Conservation (phyloP, 1,140 invertebrate genomes). For the Coenobita brevimanus region DNA sequence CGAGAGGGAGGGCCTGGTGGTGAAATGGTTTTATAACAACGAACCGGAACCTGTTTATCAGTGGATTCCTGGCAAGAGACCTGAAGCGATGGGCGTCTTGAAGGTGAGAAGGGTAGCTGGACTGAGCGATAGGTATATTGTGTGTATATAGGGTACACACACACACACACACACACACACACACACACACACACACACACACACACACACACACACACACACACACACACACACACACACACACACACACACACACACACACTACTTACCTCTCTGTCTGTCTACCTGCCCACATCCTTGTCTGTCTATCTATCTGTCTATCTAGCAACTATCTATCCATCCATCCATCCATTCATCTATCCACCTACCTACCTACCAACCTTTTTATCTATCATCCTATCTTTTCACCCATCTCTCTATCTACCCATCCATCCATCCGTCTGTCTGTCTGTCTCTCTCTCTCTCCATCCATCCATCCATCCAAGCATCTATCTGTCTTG, state of each 20-base stretch:
- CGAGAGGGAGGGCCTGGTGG: constrained; percentile 70
- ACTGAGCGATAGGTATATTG: neutral
- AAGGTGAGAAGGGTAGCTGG: constrained; percentile 42
- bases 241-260: constrained; percentile 28
- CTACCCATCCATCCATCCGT: too few relatives aligned
- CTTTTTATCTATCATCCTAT: too few relatives aligned
- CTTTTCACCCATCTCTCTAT: too few relatives aligned
- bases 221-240: neutral
- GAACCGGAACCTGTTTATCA: constrained; percentile 71
- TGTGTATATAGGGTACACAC: neutral
- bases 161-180: constrained; percentile 31
- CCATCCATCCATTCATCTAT: neutral
- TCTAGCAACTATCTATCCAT: neutral
- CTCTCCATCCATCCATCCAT: too few relatives aligned
- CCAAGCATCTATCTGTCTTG: too few relatives aligned
- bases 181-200: constrained; percentile 41
- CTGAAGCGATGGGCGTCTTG: constrained; percentile 63
- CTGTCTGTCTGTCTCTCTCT: too few relatives aligned
- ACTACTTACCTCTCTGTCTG: neutral
- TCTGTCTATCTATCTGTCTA: neutral
- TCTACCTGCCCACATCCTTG: too few relatives aligned
- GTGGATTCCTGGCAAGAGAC: constrained; percentile 72
- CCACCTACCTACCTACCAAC: neutral
- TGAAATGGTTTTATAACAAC: constrained; percentile 72
- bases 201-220: neutral